Percentiles rank a stretch among this genome's conserved stretches.
Conservation (phyloP, 2,888 invertebrate genomes). For the Leptogaster cylindrica region DNA sequence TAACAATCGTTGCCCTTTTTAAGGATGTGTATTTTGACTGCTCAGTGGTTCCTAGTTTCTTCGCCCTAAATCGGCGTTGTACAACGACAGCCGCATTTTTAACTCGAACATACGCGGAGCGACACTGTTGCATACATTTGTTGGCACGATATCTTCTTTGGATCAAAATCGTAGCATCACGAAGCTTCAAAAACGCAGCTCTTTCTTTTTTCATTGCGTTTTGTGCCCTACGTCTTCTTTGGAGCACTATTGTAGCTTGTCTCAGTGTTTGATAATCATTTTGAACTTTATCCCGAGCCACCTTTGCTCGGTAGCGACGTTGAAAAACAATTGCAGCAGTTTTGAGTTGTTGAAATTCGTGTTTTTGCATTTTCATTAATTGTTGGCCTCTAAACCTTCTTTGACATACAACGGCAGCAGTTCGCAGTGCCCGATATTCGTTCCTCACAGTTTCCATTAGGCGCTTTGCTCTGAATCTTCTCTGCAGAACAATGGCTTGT, state of each 20-base stretch:
- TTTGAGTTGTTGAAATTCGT: constrained; percentile 51
- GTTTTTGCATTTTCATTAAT: constrained; percentile 51
- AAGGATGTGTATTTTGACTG: constrained; percentile 47
- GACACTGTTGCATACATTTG: constrained; percentile 43
- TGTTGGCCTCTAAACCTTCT: constrained; percentile 53
- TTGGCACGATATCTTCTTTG: constrained; percentile 61
- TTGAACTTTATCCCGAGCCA: constrained; percentile 46
- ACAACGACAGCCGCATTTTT: constrained; percentile 48
- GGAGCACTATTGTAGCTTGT: constrained; percentile 53
- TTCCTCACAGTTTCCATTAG: constrained; percentile 44
- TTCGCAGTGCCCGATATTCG: constrained; percentile 29
- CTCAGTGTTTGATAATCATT: constrained; percentile 45
- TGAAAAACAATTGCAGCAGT: constrained; percentile 54
- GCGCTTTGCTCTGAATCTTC: constrained; percentile 50
- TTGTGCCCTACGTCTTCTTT: constrained; percentile 55
- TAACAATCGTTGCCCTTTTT: constrained; percentile 54
- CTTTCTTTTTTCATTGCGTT: constrained; percentile 50
- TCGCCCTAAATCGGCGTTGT: constrained; percentile 55
- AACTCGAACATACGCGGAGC: constrained; percentile 12
- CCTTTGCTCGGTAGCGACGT: constrained; percentile 61
- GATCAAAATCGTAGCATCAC: constrained; percentile 48
- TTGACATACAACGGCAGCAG: constrained; percentile 54
- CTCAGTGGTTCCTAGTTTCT: background rate
- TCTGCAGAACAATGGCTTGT: constrained; percentile 50
- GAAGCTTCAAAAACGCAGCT: constrained; percentile 48